Percentiles rank a stretch among this genome's conserved stretches.
Conservation (phyloP, 2,888 invertebrate species). For the Machimus atricapillus region DNA sequence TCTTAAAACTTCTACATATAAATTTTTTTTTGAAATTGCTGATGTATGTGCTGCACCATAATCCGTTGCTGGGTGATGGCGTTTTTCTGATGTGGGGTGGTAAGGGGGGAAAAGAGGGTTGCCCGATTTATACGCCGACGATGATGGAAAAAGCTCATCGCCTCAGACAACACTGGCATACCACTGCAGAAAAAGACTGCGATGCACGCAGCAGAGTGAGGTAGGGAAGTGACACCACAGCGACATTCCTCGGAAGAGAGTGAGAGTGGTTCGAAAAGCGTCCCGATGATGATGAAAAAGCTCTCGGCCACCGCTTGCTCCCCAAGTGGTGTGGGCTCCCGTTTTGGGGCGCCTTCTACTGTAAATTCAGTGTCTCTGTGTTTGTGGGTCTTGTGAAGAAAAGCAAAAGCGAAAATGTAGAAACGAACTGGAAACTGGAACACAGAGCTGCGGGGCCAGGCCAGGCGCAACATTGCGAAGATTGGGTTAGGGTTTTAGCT, state of each 20-base stretch:
- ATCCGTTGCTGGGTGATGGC: not conserved
- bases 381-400: constrained; percentile 52
- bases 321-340: not conserved
- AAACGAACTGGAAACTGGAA: not conserved
- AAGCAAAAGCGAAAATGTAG: constrained; percentile 58
- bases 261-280: constrained; percentile 21
- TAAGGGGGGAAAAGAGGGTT: not conserved
- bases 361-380: not conserved
- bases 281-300: not conserved
- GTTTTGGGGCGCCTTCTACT: not conserved
- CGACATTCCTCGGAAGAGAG: constrained; percentile 26
- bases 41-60: not conserved
- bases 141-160: not conserved
- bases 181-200: not conserved
- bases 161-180: not conserved
- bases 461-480: not conserved
- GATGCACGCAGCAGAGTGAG: not conserved
- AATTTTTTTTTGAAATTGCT: not conserved
- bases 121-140: not conserved
- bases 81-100: not conserved
- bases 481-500: constrained; percentile 12
- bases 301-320: constrained; percentile 7
- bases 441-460: not conserved
- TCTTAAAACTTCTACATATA: not conserved
- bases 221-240: not conserved